Percentiles rank a stretch among this genome's conserved stretches.
Conservation (phyloP, 2,797 vertebrate species). For the Melanotaenia nigrans region DNA sequence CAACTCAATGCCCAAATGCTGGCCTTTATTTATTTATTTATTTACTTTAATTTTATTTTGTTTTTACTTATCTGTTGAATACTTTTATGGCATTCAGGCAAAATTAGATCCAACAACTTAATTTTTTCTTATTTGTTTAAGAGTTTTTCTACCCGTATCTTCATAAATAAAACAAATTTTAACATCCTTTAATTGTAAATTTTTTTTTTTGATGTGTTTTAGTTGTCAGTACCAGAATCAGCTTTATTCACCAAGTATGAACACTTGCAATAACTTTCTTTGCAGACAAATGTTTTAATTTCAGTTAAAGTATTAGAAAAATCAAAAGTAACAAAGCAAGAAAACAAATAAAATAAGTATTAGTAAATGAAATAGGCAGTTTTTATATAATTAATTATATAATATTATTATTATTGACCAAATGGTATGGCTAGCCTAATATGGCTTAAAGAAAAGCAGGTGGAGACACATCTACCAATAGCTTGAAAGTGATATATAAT, state of each 20-base stretch:
- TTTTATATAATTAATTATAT: background rate
- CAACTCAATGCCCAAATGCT: conserved; percentile 57
- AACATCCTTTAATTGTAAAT: background rate
- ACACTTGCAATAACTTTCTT: too few species aligned
- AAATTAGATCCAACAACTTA: conserved; percentile 17
- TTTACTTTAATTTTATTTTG: conserved; percentile 1
- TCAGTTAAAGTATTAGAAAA: too few species aligned
- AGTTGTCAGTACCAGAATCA: background rate
- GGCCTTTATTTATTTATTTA: conserved; percentile 45
- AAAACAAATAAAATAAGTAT: too few species aligned
- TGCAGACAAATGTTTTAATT: too few species aligned
- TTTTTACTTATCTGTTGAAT: conserved; percentile 39
- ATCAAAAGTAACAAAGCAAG: too few species aligned
- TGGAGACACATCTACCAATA: background rate
- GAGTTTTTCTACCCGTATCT: conserved; percentile 6
- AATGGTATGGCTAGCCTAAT: background rate
- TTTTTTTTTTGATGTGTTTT: background rate
- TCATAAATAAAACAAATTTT: background rate
- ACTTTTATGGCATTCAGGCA: conserved; percentile 32
- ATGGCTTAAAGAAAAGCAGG: background rate
- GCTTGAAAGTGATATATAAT: too few species aligned
- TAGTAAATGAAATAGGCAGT: too few species aligned
- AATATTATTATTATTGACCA: background rate
- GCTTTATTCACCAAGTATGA: too few species aligned
- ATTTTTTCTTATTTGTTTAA: conserved; percentile 4